Base-by-base conservation (phyloP, 2,113 vertebrate genomes). In the Pituophis catenifer region DNA sequence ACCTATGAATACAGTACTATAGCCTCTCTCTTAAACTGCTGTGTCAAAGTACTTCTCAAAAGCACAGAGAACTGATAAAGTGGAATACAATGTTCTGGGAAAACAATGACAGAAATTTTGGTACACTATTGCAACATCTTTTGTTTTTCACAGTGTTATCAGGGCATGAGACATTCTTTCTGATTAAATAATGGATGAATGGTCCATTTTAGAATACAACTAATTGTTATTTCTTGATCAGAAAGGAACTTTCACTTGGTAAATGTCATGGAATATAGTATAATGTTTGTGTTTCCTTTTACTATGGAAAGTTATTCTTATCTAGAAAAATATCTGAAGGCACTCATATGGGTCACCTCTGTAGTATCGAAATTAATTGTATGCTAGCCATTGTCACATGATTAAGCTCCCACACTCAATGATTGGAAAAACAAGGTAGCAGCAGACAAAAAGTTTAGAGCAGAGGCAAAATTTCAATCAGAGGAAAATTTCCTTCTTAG, bases 111-210 rank as follows among this genome's bases (percentile, higher is more conserved):
- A 88, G 57, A 70, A 54, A 59, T 54, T 38, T 91, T 90, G 70
- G 55, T 54, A 87, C 24, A 50, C 48, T 54, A 54, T 91, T 93
- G 89, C 92, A 93, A 70, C 57, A 90, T 48, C 48, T 86, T 93
- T 86, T 90, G 75, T 86, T 57, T 86, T 62, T 21, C 44, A 62
- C 29, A 52, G 90, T 65, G 29, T 90, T 93, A 93, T 90, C 92
- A 86, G 29, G 44, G 13, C 90, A 44, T 62, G 50, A 90, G 75
- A 48, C 29, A 53, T 62, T 23, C 23, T 44, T 50, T 92, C 53
- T 52, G 48, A 33, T 57, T 57, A 53, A 10, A 86, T 23, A 86
- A 13, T 21, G 50, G 62, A 86, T 52, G 1, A 93, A 93, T 86
- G 8, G 62, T 26, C 33, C 48, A 52, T 89, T 92, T 92, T 53